Base-by-base conservation (phyloP, 64 coral and sea anemone genomes). In the Pocillopora verrucosa region DNA sequence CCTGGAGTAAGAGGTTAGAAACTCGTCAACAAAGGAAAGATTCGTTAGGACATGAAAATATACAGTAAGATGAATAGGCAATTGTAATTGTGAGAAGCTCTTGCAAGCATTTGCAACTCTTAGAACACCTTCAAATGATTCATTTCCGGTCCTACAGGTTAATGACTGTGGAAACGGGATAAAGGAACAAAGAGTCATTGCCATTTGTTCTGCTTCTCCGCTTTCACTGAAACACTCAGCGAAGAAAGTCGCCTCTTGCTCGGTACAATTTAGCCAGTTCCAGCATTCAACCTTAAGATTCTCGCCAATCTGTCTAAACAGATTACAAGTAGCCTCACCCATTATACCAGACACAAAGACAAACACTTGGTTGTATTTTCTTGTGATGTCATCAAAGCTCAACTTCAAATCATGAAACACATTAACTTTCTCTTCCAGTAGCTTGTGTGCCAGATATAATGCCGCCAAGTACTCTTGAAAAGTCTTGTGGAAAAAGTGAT, bases 401-500 rank as follows among this genome's bases (percentile, higher is more conserved):
- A 45, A 45, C 41, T 45, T 45, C 41, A 45, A 45, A 45, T 45
- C 41, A 45, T 6, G 41, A 45, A 3, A 45, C 2, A 45, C 41
- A 45, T 45, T 45, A 6, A 45, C 6, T 45, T 45, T 45, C 4
- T 79, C 34, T 59, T 2, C 7, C 16, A 20, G 38, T 5, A 79
- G 20, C 15, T 59, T 16, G 13, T 79, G 13, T 0, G 76, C 37
- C 20, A 79, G 20, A 79, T 45, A 79, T 2, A 16, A 19, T 5
- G 76, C 76, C 19, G 76, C 76, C 37, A 79, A 34, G 36, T 79
- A 79, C 76, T 79, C 76, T 59, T 79, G 76, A 2, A 79, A 79
- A 37, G 76, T 79, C 76, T 79, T 79, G 76, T 79, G 76, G n/a
- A 79, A 19, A 79, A 79, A 79, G 58, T 79, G 34, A 34, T 56